Percentiles rank a stretch among this genome's conserved stretches.
Evolutionary conservation across 2,797 vertebrate species (phyloP).

Genomic region (Gambusia yucatana): DNA sequence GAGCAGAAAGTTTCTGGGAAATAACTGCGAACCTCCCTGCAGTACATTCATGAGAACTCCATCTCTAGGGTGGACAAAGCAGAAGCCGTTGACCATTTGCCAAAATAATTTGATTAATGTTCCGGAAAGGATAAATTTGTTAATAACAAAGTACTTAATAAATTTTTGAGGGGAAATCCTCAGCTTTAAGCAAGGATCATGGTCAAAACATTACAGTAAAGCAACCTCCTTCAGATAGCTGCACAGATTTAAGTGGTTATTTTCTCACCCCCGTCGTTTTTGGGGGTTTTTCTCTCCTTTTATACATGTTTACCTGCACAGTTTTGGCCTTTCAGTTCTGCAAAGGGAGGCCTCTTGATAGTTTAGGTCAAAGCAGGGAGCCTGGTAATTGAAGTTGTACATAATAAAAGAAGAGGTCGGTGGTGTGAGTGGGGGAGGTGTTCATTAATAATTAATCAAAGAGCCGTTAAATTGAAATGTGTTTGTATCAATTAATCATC

Average conservation of each 20-base stretch:
- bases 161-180: slow-evolving; percentile 42
- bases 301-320: slow-evolving; percentile 13
- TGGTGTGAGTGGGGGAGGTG: slow-evolving; percentile 14
- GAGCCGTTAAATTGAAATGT: slow-evolving; percentile 79
- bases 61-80: slow-evolving; percentile 52
- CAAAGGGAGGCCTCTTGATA: slow-evolving; percentile 37
- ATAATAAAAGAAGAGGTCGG: slow-evolving; percentile 62
- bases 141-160: slow-evolving; percentile 51
- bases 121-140: slow-evolving; percentile 54
- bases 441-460: slow-evolving; percentile 81
- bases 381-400: slow-evolving; percentile 70
- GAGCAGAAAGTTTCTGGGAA: slow-evolving; percentile 54
- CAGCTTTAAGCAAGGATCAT: slow-evolving; percentile 28
- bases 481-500: slow-evolving; percentile 82
- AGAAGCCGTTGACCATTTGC: slow-evolving; percentile 64
- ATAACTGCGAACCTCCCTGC: slow-evolving; percentile 59
- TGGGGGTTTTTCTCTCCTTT: background rate
- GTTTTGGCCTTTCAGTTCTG: slow-evolving; percentile 30
- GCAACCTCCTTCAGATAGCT: slow-evolving; percentile 1
- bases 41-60: slow-evolving; percentile 57
- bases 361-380: slow-evolving; percentile 50
- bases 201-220: slow-evolving; percentile 11
- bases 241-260: slow-evolving; percentile 13
- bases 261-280: slow-evolving; percentile 1
- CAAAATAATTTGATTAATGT: slow-evolving; percentile 32